phyloP scores from a whole-genome alignment of 2,113 vertebrate species.

The Xenus cinereus region DNA sequence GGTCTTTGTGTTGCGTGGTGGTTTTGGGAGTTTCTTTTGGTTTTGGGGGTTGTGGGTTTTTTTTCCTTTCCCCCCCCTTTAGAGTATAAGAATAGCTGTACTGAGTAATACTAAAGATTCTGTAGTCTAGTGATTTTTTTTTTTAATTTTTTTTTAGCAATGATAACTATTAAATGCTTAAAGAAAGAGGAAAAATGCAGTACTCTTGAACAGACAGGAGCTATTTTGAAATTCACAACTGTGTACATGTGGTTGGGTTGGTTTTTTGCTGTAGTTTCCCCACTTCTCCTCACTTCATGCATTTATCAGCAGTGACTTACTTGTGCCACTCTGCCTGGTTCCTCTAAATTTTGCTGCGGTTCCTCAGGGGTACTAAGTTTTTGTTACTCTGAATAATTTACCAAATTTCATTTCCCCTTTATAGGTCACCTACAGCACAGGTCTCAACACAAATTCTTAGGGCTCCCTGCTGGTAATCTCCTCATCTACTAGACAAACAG shows the following conservation, averaged over 20 bases:
- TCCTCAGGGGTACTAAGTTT: background rate
- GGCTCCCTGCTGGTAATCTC: slow-evolving; percentile 29
- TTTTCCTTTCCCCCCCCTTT: rapidly evolving
- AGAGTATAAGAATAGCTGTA: background rate
- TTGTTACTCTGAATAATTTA: background rate
- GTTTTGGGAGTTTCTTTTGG: background rate
- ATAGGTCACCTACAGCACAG: background rate
- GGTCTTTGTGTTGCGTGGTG: background rate
- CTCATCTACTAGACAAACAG: background rate
- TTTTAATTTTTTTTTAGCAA: background rate
- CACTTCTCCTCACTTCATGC: background rate
- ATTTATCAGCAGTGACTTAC: background rate
- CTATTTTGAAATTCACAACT: background rate
- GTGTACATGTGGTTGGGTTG: background rate
- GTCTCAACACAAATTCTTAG: background rate
- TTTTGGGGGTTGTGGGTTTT: background rate
- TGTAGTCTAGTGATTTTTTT: background rate
- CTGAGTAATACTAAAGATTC: background rate
- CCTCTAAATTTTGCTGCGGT: background rate
- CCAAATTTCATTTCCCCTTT: background rate
- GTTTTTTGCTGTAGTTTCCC: background rate
- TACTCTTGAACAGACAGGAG: background rate
- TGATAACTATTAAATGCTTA: background rate
- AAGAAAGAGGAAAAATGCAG: background rate
- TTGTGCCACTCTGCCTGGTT: background rate